Evolutionary conservation across 2,888 invertebrate genomes (phyloP), one percentile per base, ranked within the genome.

Genomic region (Nomada goodeniana): DNA sequence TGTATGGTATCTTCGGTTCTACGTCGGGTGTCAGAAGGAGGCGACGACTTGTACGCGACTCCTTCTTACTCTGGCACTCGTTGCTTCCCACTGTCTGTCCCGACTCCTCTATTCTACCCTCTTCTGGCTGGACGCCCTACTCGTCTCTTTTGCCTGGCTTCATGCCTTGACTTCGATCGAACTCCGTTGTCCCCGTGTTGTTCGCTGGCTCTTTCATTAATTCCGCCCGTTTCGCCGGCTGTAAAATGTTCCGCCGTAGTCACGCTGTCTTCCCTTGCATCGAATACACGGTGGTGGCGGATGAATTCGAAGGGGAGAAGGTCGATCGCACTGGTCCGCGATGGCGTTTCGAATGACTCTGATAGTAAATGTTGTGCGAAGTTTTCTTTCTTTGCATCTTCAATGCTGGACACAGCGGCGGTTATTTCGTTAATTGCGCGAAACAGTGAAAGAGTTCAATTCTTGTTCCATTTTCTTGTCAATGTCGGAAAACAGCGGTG

Each of bases 1-100:
- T 86, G 86, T 89, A 84, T 87, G 89, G 88, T 89, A 88, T 91
- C 90, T 87, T 85, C 82, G 79, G 84, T 86, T 80, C 85, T 90
- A 80, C 79, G 83, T 83, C 70, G 83, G 85, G 81, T 83, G 85
- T 80, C 84, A 65, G 78, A 83, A 85, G 80, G 80, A 76, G 82
- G 76, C 79, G 80, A 76, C 86, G 71, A 86, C 82, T 85, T 67
- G 77, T 60, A 67, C 64, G 59, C 52, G 23, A 55, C 52, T 60
- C 60, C 52, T 7, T 64, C 72, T 68, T 76, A 20, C 63, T 29
- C 36, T 65, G 67, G 23, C 53, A 29, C 60, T 42, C 61, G 59
- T 72, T 72, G 20, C 74, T 36, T 50, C 85, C 78, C 81, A 87
- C 79, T 81, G 63, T 80, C 87, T 80, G 72, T 79, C 78, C 65